phyloP scores from a whole-genome alignment of 2,888 invertebrate genomes.

The Amphipyra berbera region DNA sequence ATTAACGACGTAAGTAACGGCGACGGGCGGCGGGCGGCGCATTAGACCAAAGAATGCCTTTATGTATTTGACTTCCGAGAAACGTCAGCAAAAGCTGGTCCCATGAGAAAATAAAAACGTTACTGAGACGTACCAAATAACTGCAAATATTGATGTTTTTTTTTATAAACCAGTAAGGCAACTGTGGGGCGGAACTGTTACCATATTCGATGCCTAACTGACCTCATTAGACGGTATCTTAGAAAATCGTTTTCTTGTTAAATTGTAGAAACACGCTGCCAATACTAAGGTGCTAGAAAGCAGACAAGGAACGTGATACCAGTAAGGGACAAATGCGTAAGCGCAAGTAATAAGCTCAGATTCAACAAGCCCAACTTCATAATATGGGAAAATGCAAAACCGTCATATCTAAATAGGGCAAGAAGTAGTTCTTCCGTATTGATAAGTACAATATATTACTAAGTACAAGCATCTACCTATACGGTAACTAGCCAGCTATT shows the following conservation, averaged over 20 bases:
- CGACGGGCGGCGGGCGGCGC: slow-evolving; percentile 42
- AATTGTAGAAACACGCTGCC: slow-evolving; percentile 2
- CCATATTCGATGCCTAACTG: slow-evolving; percentile 24
- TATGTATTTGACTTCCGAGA: slow-evolving; percentile 66
- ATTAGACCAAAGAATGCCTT: slow-evolving; percentile 59
- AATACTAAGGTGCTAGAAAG: slow-evolving; percentile 19
- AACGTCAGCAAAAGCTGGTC: slow-evolving; percentile 59
- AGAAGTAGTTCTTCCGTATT: too few species aligned
- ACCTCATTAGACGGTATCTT: slow-evolving; percentile 8
- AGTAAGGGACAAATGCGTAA: slow-evolving; percentile 1
- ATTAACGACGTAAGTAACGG: slow-evolving; percentile 41
- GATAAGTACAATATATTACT: too few species aligned
- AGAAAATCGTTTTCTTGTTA: slow-evolving; percentile 24
- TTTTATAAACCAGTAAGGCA: slow-evolving; percentile 38
- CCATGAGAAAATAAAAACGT: slow-evolving; percentile 66
- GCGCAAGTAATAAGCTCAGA: not conserved
- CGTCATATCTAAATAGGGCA: slow-evolving; percentile 28
- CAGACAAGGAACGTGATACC: not conserved
- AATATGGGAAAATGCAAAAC: not conserved
- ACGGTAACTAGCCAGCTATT: too few species aligned
- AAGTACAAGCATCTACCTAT: too few species aligned
- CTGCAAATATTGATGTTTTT: slow-evolving; percentile 34
- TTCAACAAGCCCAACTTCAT: not conserved
- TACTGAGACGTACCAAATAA: slow-evolving; percentile 53
- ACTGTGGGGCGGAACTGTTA: not conserved